Base-by-base conservation (phyloP, 2,113 vertebrate species). In the Pelmatolapia mariae region DNA sequence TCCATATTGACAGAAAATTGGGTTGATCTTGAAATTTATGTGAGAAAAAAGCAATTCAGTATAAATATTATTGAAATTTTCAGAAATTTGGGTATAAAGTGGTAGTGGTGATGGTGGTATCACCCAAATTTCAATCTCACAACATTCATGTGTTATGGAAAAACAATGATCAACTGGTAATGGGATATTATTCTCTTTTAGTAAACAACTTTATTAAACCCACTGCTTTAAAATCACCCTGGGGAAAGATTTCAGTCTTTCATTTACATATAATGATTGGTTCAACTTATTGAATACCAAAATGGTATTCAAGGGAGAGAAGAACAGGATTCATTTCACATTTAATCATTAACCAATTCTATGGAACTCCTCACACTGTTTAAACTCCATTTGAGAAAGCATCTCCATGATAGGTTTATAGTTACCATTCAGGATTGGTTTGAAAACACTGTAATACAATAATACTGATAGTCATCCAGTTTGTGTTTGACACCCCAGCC, bases 211-310 rank as follows among this genome's bases (percentile, higher is more conserved):
- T 52, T 80, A 87, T 86, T 50, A 53, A 91, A 88, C 4, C 11
- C 13, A 54, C 12, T 71, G 71, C 80, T 78, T 88, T 79, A 45
- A 86, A 87, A 68, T 79, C 52, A 68, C 54, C 19, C 9, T 13
- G 24, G 68, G 53, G 38, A 40, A 59, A 83, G 10, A 86, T 80
- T 78, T 50, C 50, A 83, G 33, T 86, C 47, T 91, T 89, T 61
- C 56, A 90, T 86, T 92, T 86, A 88, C 56, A 88, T 26, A 83
- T 81, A 89, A 86, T 83, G 82, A 92, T 87, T 82, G 81, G 19
- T 88, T 85, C 24, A 80, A 56, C 61, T 86, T 73, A 85, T 87
- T 59, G 53, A 61, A 89, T 86, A 79, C 61, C 59, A 88, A 80
- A 88, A 57, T 76, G 36, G 52, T 88, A 45, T 81, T 84, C 33